Percentiles rank a stretch among this genome's conserved stretches.
phyloP scores from a whole-genome alignment of 2,888 invertebrate genomes.

The Napeogenes sylphis region DNA sequence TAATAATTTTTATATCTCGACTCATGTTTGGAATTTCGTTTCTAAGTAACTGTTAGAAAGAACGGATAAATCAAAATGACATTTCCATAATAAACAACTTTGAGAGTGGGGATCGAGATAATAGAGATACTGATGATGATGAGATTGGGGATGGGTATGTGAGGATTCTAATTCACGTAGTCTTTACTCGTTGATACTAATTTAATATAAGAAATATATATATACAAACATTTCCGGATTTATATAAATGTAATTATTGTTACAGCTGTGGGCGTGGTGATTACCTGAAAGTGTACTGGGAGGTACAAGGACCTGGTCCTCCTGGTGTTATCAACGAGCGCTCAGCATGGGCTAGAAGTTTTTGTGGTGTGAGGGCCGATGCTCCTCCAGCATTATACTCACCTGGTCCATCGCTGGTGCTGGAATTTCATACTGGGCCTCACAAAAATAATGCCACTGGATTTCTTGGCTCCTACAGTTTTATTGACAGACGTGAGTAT shows the following conservation, averaged over 20 bases:
- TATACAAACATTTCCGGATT: neutral
- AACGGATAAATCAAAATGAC: constrained; percentile 12
- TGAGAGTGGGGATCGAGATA: neutral
- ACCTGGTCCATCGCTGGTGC: constrained; percentile 83
- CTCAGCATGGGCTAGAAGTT: constrained; percentile 84
- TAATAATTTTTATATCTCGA: constrained; percentile 12
- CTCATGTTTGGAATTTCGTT: constrained; percentile 12
- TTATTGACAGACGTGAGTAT: constrained; percentile 86
- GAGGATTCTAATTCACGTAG: neutral
- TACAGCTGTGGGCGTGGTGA: constrained; percentile 86
- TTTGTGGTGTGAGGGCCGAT: constrained; percentile 83
- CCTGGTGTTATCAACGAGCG: constrained; percentile 84
- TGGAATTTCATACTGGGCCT: constrained; percentile 83
- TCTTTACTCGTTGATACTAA: constrained; percentile 1
- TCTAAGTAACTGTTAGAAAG: constrained; percentile 13
- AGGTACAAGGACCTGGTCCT: constrained; percentile 84
- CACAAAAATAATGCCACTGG: constrained; percentile 79
- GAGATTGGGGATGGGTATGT: too few relatives aligned
- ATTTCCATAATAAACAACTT: constrained; percentile 5
- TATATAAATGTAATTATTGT: constrained; percentile 43
- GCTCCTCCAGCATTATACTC: constrained; percentile 86
- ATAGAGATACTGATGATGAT: too few relatives aligned
- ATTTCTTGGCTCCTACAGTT: constrained; percentile 86
- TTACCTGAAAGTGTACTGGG: constrained; percentile 87
- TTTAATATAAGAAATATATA: neutral